These are phyloP conservation scores for Leptothorax acervorum DNA, from an alignment of 2,888 invertebrate species.

Conservation along the genomic window DNA sequence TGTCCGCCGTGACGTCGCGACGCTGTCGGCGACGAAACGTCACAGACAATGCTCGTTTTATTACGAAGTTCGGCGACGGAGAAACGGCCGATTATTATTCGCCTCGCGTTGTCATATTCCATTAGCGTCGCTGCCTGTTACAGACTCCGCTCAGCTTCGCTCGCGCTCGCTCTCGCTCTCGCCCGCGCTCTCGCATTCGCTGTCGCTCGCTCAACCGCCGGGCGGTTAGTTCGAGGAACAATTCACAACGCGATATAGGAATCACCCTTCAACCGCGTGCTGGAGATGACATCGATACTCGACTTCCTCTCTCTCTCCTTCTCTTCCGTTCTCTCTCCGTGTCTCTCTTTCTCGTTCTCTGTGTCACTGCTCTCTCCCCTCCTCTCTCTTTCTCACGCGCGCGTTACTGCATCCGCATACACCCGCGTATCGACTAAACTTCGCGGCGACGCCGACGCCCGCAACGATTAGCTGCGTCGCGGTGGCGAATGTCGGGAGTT, in stretches of 20 bases:
- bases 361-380: conserved; percentile 17
- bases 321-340: background rate
- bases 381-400: conserved; percentile 51
- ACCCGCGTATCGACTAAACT: conserved; percentile 57
- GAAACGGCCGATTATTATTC: conserved; percentile 82
- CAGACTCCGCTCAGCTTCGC: conserved; percentile 74
- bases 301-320: conserved; percentile 63
- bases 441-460: conserved; percentile 57
- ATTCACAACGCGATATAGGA: conserved; percentile 79
- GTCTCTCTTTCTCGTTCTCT: conserved; percentile 3
- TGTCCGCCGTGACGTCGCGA: conserved; percentile 58
- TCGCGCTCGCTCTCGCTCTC: conserved; percentile 39
- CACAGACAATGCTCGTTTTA: conserved; percentile 81
- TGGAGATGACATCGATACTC: conserved; percentile 83
- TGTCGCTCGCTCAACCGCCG: conserved; percentile 59
- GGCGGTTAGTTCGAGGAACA: conserved; percentile 79
- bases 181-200: conserved; percentile 42
- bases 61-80: conserved; percentile 77
- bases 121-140: conserved; percentile 83
- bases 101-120: conserved; percentile 83
- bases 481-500: conserved; percentile 55
- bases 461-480: conserved; percentile 56
- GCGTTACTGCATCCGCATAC: conserved; percentile 49
- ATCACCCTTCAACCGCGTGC: conserved; percentile 77
- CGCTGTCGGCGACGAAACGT: conserved; percentile 66